Conservation (phyloP, 2,797 vertebrate species). For the Hydrolagus colliei region DNA sequence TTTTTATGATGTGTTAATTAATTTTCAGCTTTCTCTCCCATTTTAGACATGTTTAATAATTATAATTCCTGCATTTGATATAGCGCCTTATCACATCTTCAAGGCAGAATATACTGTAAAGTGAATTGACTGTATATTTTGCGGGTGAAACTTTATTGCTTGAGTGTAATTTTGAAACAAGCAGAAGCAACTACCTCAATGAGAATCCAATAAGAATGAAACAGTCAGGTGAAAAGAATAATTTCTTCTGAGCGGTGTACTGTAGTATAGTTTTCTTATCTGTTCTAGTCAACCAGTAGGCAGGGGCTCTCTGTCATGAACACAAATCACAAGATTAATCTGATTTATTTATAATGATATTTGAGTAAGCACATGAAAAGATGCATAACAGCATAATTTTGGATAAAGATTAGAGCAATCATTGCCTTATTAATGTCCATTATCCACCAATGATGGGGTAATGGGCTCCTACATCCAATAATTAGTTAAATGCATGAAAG, state of each 20-base stretch:
- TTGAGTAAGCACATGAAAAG: neutral
- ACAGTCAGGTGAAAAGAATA: neutral
- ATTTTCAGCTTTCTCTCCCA: no score
- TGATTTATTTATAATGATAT: neutral
- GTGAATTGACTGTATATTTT: no score
- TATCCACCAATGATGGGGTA: neutral
- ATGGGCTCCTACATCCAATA: neutral
- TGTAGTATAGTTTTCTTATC: neutral
- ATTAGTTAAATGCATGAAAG: neutral
- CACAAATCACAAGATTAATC: neutral
- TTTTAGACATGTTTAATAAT: no score
- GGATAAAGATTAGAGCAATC: conserved; percentile 12
- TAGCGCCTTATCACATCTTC: no score
- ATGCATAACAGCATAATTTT: conserved; percentile 27
- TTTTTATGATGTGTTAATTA: no score
- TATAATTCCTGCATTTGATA: no score
- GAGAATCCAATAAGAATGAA: neutral
- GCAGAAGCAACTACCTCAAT: neutral
- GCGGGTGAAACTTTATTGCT: neutral
- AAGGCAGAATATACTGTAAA: no score
- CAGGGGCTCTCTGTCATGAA: neutral
- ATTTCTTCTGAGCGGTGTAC: neutral
- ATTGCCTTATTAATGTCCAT: conserved; percentile 27
- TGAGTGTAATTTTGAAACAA: neutral
- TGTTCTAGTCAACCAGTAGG: neutral